Percentiles rank a stretch among this genome's conserved stretches.
Evolutionary conservation across 2,113 vertebrate genomes (phyloP).

Genomic region (Catharus minimus): DNA sequence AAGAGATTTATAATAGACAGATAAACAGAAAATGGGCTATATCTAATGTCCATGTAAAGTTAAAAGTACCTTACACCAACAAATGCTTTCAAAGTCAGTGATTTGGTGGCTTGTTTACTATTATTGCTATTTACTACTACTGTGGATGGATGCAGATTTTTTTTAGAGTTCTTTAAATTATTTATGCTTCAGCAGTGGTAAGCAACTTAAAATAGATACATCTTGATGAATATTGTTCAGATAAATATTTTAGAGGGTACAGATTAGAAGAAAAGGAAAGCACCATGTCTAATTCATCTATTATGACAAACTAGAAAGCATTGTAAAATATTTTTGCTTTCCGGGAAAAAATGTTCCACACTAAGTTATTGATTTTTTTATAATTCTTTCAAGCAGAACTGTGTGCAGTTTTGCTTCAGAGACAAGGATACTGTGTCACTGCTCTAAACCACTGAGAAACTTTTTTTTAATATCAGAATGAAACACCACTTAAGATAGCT

Average conservation of each 20-base stretch:
- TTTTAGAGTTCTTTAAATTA: not conserved
- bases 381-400: not conserved
- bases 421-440: not conserved
- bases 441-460: not conserved
- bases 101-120: not conserved
- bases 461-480: not conserved
- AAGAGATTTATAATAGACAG: not conserved
- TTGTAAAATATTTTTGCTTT: conserved; percentile 15
- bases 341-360: not conserved
- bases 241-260: conserved; percentile 32
- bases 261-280: not conserved
- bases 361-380: not conserved
- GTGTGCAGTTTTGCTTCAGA: not conserved
- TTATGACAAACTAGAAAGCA: not conserved
- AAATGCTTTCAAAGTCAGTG: not conserved
- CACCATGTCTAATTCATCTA: not conserved
- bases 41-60: not conserved
- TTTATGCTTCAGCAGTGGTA: not conserved
- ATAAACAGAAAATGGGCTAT: not conserved
- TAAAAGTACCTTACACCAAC: not conserved
- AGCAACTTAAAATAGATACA: not conserved
- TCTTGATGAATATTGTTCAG: not conserved
- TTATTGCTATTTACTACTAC: not conserved
- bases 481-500: not conserved
- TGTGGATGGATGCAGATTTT: not conserved